Conservation (phyloP, 1,140 invertebrate species). For the Limonius californicus region DNA sequence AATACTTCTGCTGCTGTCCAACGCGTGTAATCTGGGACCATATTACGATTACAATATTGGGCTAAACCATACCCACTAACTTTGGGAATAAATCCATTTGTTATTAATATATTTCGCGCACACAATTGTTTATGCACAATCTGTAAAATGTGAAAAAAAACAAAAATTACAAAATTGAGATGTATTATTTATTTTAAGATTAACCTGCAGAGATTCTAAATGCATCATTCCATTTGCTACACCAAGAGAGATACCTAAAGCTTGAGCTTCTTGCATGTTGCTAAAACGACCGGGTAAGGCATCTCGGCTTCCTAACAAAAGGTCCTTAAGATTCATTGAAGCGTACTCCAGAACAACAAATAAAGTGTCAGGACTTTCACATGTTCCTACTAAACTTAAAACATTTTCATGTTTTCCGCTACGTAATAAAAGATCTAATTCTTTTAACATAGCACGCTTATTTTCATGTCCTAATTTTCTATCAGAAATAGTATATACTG, state of each 20-base stretch:
- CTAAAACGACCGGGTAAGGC: conserved; percentile 60
- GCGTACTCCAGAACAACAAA: conserved; percentile 67
- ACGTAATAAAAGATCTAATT: conserved; percentile 68
- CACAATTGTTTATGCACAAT: conserved; percentile 69
- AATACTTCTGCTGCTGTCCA: conserved; percentile 78
- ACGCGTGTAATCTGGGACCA: conserved; percentile 62
- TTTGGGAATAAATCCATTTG: conserved; percentile 61
- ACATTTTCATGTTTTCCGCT: conserved; percentile 67
- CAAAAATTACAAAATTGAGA: background rate
- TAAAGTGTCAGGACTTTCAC: conserved; percentile 68
- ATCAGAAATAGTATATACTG: conserved; percentile 54
- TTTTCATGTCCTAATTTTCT: conserved; percentile 57
- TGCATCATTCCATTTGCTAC: conserved; percentile 65
- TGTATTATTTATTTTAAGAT: too few relatives aligned
- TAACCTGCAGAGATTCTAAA: conserved; percentile 54
- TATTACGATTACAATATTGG: conserved; percentile 44
- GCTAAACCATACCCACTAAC: conserved; percentile 67
- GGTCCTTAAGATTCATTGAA: conserved; percentile 63
- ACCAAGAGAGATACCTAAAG: conserved; percentile 55
- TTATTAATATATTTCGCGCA: conserved; percentile 65
- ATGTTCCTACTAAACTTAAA: conserved; percentile 71
- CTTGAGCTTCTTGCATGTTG: conserved; percentile 57
- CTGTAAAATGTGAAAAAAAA: conserved; percentile 48
- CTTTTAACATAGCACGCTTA: conserved; percentile 65
- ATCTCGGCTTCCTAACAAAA: conserved; percentile 60